Base-by-base conservation (phyloP, 2,888 invertebrate species). In the Xanthia icteritia region DNA sequence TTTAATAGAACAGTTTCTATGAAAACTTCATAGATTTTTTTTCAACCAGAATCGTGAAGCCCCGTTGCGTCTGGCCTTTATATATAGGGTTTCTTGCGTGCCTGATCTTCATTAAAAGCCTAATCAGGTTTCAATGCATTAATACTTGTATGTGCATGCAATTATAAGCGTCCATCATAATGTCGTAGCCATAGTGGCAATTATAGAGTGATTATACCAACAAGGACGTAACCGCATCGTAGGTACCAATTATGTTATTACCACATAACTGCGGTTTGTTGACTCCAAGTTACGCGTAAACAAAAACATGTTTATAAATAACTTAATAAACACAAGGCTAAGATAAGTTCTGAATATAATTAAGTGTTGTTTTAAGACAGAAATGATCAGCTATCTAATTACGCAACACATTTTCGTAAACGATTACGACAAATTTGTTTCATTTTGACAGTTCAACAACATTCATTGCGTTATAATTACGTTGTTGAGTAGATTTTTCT, bases 221-320 rank as follows among this genome's bases (percentile, higher is more conserved):
- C 69, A 63, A 72, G 63, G 58, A 54, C 76, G n/a, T 48, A 72
- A 65, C 65, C 61, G 85, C 72, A 79, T 39, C 51, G 17, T 63
- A 45, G 13, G 11, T 54, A n/a, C n/a, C n/a, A 20, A 84, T 84
- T 71, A 74, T 72, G 56, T 74, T 69, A 72, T 80, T 68, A 69
- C 68, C 56, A n/a, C 82, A 56, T 73, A n/a, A 23, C 23, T 63
- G 54, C 58, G 51, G 85, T 81, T 81, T 73, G 54, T 85, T 82
- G 77, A 82, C 76, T 68, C 36, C 60, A 23, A 72, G 20, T 54
- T 36, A 36, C 15, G 8, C 56, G 60, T 58, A 64, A 72, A 42
- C 68, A 79, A 42, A 42, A 13, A 68, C 67, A 36, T 36, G 58
- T 54, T 17, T 48, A 36, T 70, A 77, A 69, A 76, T 64, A 69